phyloP scores from a whole-genome alignment of 2,888 invertebrate species.

The Papilio demoleus region DNA sequence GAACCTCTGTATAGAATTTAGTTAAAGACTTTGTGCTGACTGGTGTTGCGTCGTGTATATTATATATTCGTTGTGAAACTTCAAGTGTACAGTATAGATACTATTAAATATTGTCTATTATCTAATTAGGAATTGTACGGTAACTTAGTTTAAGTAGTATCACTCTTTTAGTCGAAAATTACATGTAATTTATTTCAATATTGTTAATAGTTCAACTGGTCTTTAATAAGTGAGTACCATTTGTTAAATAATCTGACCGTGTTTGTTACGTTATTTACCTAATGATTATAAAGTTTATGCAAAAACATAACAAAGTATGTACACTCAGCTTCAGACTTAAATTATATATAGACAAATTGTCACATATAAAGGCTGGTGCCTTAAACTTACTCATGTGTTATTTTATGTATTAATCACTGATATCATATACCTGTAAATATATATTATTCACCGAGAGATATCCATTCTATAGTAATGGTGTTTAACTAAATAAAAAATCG shows the following conservation, averaged over 20 bases:
- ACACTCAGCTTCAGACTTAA: slow-evolving; percentile 18
- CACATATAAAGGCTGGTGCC: background rate
- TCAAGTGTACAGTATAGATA: slow-evolving; percentile 80
- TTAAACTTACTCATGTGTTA: background rate
- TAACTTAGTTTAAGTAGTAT: slow-evolving; percentile 73
- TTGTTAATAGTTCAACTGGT: slow-evolving; percentile 54
- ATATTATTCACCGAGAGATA: too few species aligned
- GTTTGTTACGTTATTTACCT: slow-evolving; percentile 35
- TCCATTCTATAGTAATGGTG: too few species aligned
- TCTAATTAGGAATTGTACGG: slow-evolving; percentile 69
- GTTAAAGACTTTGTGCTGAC: slow-evolving; percentile 55
- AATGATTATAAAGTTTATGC: slow-evolving; percentile 33
- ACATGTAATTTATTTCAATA: slow-evolving; percentile 71
- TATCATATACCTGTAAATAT: too few species aligned
- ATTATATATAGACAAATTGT: slow-evolving; percentile 15
- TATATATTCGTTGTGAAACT: slow-evolving; percentile 74
- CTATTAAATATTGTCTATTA: slow-evolving; percentile 74
- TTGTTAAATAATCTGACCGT: slow-evolving; percentile 29
- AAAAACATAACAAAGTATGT: slow-evolving; percentile 15
- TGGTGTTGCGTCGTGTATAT: slow-evolving; percentile 61
- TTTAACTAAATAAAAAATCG: background rate
- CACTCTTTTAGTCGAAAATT: slow-evolving; percentile 77
- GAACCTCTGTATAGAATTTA: slow-evolving; percentile 63
- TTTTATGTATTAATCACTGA: background rate
- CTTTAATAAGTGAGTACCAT: slow-evolving; percentile 45